Percentiles rank a stretch among this genome's conserved stretches.
Evolutionary conservation across 30 jellyfish, hydroid and myxozoan genomes (phyloP).

Genomic region (Turritopsis rubra): DNA sequence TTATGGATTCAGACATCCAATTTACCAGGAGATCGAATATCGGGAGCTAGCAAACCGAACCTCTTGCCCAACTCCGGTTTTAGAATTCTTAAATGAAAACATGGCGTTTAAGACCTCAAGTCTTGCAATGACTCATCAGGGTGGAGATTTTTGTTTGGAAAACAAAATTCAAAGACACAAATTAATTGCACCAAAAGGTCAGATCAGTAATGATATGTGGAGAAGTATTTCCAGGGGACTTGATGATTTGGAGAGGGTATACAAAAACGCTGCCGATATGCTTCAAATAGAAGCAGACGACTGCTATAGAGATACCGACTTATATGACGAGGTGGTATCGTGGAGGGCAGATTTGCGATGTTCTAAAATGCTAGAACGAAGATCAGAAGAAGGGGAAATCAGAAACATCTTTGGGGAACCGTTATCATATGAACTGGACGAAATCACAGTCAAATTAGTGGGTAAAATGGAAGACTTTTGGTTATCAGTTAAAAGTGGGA

Average conservation of each 20-base stretch:
- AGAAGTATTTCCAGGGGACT: neutral
- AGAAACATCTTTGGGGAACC: constrained; percentile 14
- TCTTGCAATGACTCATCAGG: neutral
- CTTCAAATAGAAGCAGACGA: neutral
- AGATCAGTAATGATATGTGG: neutral
- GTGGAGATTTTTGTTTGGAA: constrained; percentile 18
- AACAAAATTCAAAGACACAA: neutral
- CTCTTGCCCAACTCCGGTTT: neutral
- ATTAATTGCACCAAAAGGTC: constrained; percentile 2
- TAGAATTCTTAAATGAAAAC: neutral
- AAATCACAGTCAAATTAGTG: neutral
- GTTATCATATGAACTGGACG: constrained; percentile 5
- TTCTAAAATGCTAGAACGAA: constrained; percentile 1
- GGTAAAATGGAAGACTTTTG: neutral
- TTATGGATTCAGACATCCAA: constrained; percentile 11
- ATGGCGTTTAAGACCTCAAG: neutral
- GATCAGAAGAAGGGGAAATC: neutral
- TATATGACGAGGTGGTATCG: constrained; percentile 4
- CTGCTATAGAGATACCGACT: constrained; percentile 3
- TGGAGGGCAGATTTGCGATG: constrained; percentile 16
- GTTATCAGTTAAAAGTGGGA: neutral
- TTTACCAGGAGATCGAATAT: constrained; percentile 5
- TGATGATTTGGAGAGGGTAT: neutral
- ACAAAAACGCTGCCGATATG: constrained; percentile 7
- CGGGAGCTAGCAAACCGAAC: neutral